A percentile compares a stretch with the other conserved stretches of the same genome.
phyloP scores from a whole-genome alignment of 2,888 invertebrate genomes.

The Euplexia lucipara region DNA sequence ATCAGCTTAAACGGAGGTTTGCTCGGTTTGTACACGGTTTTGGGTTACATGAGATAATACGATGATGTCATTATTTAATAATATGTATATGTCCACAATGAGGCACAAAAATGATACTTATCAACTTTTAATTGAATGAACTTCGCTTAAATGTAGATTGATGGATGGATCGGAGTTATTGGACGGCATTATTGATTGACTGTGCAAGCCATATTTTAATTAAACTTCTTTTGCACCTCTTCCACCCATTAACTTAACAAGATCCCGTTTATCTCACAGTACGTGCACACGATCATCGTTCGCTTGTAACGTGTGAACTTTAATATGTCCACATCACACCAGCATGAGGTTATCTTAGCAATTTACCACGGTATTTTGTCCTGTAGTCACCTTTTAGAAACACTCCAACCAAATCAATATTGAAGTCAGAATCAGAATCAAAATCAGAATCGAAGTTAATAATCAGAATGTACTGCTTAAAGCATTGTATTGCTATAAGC shows the following conservation, averaged over 20 bases:
- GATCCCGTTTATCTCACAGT: slow-evolving; percentile 39
- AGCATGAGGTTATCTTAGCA: slow-evolving; percentile 24
- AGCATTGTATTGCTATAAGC: no score
- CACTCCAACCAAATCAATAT: slow-evolving; percentile 47
- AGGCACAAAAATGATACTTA: slow-evolving; percentile 6
- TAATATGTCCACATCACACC: slow-evolving; percentile 31
- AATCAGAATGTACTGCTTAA: slow-evolving; percentile 39
- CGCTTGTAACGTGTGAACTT: slow-evolving; percentile 40
- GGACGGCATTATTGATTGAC: slow-evolving; percentile 28
- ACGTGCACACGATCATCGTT: slow-evolving; percentile 28
- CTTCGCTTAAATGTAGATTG: slow-evolving; percentile 17
- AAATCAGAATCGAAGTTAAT: slow-evolving; percentile 54
- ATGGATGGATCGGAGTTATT: slow-evolving; percentile 21
- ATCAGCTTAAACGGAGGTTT: slow-evolving; percentile 55
- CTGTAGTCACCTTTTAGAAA: slow-evolving; percentile 33
- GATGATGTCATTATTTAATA: slow-evolving; percentile 21
- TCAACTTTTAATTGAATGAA: slow-evolving; percentile 18
- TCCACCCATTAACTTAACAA: slow-evolving; percentile 37
- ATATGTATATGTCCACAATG: slow-evolving; percentile 3
- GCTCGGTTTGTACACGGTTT: slow-evolving; percentile 27
- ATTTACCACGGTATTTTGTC: slow-evolving; percentile 31
- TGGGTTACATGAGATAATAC: slow-evolving; percentile 19
- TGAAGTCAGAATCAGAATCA: no score
- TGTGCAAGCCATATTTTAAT: slow-evolving; percentile 39
- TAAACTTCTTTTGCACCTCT: slow-evolving; percentile 47